Conservation (phyloP, 1,140 invertebrate genomes). For the Heliconius hewitsoni region DNA sequence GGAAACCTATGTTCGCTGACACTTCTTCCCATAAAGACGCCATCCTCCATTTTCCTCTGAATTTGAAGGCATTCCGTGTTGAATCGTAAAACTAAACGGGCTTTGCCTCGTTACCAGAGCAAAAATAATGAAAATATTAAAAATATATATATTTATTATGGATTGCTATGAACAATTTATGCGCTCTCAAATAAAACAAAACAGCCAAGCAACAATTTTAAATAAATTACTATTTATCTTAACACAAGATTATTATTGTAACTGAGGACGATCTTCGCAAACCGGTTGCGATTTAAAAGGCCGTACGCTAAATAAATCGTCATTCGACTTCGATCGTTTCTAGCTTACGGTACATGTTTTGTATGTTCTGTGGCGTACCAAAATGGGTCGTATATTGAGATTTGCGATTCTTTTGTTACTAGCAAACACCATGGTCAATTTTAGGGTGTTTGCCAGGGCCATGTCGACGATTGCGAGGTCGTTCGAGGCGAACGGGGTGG, state of each 20-base stretch:
- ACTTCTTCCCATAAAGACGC: too few species aligned
- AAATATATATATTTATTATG: too few species aligned
- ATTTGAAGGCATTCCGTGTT: too few species aligned
- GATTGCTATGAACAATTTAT: too few species aligned
- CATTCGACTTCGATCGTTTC: conserved; percentile 14
- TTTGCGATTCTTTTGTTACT: conserved; percentile 70
- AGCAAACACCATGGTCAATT: conserved; percentile 75
- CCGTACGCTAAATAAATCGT: neutral
- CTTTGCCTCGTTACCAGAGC: too few species aligned
- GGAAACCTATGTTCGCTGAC: too few species aligned
- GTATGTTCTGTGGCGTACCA: conserved; percentile 33
- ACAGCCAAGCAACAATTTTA: neutral
- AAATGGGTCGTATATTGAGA: conserved; percentile 60
- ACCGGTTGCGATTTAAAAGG: conserved; percentile 4
- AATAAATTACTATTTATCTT: neutral
- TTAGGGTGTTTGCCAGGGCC: conserved; percentile 71
- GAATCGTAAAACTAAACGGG: too few species aligned
- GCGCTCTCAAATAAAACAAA: too few species aligned
- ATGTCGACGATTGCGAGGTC: conserved; percentile 73
- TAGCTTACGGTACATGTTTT: conserved; percentile 6
- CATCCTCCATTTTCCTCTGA: too few species aligned
- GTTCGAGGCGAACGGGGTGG: conserved; percentile 62
- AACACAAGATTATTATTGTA: neutral
- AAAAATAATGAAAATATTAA: too few species aligned
- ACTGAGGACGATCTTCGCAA: neutral